Base-by-base conservation (phyloP, 2,113 vertebrate genomes). In the Octodon degus region DNA sequence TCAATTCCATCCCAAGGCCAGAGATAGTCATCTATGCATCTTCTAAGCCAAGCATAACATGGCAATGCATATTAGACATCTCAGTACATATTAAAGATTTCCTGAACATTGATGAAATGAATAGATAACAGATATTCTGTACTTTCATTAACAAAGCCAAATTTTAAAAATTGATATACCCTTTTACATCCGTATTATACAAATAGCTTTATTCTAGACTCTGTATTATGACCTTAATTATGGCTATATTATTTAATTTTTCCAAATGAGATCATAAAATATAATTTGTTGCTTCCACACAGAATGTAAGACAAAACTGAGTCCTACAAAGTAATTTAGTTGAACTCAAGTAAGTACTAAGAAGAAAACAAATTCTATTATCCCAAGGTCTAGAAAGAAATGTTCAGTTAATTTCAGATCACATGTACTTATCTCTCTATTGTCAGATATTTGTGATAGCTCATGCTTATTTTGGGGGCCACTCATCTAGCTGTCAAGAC, bases 191-290 rank as follows among this genome's bases (percentile, higher is more conserved):
- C 63, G 86, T 80, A 62, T 37, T 72, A 82, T 70, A 79, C 2
- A 14, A 87, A 25, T 55, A 30, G 50, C 91, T 96, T 88, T 91
- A 96, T 86, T 96, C 17, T 43, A 82, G 60, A 91, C 22, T 82
- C 5, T 92, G 60, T 77, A 72, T 60, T 92, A 67, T 90, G 13
- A 74, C 8, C 7, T 88, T 93, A 92, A 79, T 83, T 83, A 88
- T 90, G 85, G 13, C 13, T 81, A 37, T 55, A 32, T 80, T 63
- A 83, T 74, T 95, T 84, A 93, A 62, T 86, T 91, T 94, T 93
- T 50, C 27, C 1, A 80, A 80, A 1, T 53, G 19, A 92, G 7
- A 30, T 24, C 25, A 32, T 93, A 55, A 53, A 4, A 37, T 94
- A 50, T 20, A 95, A 88, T 92, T 85, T 85, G 91, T 72, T 40